Evolutionary conservation across 2,888 invertebrate genomes (phyloP).

Genomic region (Itoplectis maculator): DNA sequence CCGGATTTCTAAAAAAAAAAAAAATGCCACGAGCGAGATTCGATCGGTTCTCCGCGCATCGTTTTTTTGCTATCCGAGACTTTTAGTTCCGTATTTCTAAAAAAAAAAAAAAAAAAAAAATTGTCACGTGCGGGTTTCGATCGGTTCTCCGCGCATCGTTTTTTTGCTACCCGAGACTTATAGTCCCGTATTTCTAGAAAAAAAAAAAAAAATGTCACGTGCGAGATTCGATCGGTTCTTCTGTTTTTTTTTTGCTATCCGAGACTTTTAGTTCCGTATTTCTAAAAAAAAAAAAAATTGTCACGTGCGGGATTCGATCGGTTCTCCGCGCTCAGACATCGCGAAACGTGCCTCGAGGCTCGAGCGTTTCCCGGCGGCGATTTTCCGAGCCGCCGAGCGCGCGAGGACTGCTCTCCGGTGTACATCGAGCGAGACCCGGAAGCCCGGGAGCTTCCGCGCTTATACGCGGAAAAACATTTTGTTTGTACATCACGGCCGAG

Average conservation of each 20-base stretch:
- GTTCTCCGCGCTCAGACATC: conserved; percentile 52
- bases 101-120: no score
- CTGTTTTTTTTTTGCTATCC: conserved; percentile 27
- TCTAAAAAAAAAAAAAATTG: no score
- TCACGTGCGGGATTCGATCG: conserved; percentile 51
- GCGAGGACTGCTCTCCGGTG: no score
- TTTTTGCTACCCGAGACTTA: no score
- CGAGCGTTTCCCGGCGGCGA: conserved; percentile 22
- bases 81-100: no score
- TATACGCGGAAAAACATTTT: no score
- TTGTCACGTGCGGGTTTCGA: conserved; percentile 51
- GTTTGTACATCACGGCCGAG: conserved; percentile 3
- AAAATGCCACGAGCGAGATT: conserved; percentile 53
- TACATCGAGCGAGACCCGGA: conserved; percentile 42
- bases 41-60: conserved; percentile 41
- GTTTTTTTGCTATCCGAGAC: no score
- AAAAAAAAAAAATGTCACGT: no score
- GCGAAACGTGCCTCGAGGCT: conserved; percentile 56
- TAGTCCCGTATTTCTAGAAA: no score
- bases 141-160: conserved; percentile 37
- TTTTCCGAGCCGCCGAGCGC: no score
- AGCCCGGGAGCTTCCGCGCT: not conserved
- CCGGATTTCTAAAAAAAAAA: no score
- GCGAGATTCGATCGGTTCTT: conserved; percentile 49
- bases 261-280: no score